phyloP scores from a whole-genome alignment of 2,888 invertebrate genomes.

The Clanis bilineata region DNA sequence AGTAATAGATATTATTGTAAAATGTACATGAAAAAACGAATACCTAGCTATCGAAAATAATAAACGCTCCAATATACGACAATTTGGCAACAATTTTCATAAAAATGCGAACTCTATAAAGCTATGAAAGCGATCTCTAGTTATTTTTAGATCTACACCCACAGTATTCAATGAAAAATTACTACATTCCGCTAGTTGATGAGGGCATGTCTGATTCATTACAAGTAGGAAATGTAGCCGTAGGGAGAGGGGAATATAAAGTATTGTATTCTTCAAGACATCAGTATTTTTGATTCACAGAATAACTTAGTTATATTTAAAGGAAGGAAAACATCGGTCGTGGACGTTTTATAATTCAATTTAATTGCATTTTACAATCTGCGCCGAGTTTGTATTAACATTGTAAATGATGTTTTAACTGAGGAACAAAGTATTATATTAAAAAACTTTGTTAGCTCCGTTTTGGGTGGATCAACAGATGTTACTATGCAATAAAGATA shows the following conservation, averaged over 20 bases:
- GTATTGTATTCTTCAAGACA: constrained; percentile 50
- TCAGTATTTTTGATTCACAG: constrained; percentile 42
- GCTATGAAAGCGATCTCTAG: neutral
- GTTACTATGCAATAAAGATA: neutral
- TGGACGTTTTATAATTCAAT: constrained; percentile 13
- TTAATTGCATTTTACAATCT: neutral
- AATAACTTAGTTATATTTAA: constrained; percentile 40
- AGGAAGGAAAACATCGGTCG: constrained; percentile 40
- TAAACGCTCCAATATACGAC: no score
- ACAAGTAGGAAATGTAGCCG: neutral
- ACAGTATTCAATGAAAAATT: neutral
- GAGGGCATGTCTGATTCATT: neutral
- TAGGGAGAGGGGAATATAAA: constrained; percentile 26
- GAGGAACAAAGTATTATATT: neutral
- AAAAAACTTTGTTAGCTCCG: neutral
- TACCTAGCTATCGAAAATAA: no score
- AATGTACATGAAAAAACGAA: no score
- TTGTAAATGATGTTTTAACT: neutral
- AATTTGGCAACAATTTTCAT: no score
- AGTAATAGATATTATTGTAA: no score
- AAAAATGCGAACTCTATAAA: no score
- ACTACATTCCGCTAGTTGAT: neutral
- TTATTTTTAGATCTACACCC: neutral
- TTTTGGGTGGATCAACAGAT: neutral
- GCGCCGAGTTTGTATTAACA: neutral